A percentile compares a stretch with the other conserved stretches of the same genome.
Conservation (phyloP, 1,140 invertebrate species). For the Drosophila sp. region DNA sequence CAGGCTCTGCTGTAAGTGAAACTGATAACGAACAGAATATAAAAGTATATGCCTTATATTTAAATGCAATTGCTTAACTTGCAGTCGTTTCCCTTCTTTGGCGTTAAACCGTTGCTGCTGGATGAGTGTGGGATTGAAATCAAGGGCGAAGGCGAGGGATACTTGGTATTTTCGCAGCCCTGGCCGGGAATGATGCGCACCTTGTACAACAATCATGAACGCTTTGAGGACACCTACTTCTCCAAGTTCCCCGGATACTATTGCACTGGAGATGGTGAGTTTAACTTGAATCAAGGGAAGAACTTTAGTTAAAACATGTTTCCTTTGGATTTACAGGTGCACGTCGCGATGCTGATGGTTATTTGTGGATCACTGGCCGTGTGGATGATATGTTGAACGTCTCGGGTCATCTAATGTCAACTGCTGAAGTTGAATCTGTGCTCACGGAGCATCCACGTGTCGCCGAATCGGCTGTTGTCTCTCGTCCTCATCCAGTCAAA, state of each 20-base stretch:
- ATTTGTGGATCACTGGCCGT: slow-evolving; percentile 98
- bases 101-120: slow-evolving; percentile 94
- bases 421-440: slow-evolving; percentile 97
- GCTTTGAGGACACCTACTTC: slow-evolving; percentile 98
- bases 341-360: slow-evolving; percentile 95
- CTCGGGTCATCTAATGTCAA: slow-evolving; percentile 98
- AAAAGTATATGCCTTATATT: background rate
- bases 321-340: slow-evolving; percentile 87
- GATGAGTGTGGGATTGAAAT: slow-evolving; percentile 95
- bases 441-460: slow-evolving; percentile 93
- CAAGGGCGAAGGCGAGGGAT: slow-evolving; percentile 95
- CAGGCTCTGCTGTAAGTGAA: slow-evolving; percentile 96
- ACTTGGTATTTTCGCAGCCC: slow-evolving; percentile 95
- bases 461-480: slow-evolving; percentile 97
- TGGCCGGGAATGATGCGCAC: slow-evolving; percentile 99
- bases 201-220: slow-evolving; percentile 95
- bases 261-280: slow-evolving; percentile 97
- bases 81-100: slow-evolving; percentile 98
- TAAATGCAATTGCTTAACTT: slow-evolving; percentile 8
- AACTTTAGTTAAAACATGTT: background rate
- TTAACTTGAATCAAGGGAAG: background rate
- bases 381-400: slow-evolving; percentile 99
- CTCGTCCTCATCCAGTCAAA: slow-evolving; percentile 96
- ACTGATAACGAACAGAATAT: background rate
- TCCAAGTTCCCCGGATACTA: slow-evolving; percentile 98